Base-by-base conservation (phyloP, 30 jellyfish, hydroid and myxozoan species). In the Pseudorhiza aurosa region DNA sequence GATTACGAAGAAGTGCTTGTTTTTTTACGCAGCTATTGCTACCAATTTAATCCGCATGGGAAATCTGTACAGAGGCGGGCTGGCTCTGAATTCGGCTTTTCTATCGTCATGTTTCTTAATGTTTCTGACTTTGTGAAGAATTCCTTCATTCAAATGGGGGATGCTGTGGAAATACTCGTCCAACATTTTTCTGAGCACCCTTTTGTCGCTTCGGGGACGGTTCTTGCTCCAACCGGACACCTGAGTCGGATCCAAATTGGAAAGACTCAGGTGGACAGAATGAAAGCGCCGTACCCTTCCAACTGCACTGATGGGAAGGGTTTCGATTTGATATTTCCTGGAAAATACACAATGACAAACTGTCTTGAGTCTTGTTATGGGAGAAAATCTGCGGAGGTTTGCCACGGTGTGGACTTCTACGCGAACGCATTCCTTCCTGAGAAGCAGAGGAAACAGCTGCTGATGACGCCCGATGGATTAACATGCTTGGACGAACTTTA, bases 341-440 rank as follows among this genome's bases (percentile, higher is more conserved):
- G 91, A 7, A 28, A 62, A 37, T 80, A 80, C 40, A 80, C 91
- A 28, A 11, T 42, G 4, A 30, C 18, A 0, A 80, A 65, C 25
- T 80, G 91, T 72, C 83, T 62, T 31, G 84, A 80, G 69, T 50
- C 83, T 1, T 80, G 91, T 51, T 46, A 45, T 17, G 75, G 67
- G 7, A 24, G 28, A 3, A 32, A 49, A 18, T 42, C 79, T 0
- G 28, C 84, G 49, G 31, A 51, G 21, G 32, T 25, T 0, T 80
- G 91, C 69, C 25, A n/a, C 9, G 45, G 42, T 18, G 28, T 39
- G 14, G 82, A 58, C 22, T 40, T 46, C 7, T 46, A 47, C 21
- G 58, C 35, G 27, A 49, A 80, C 46, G 37, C 55, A 0, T 68
- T 19, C 53, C 49, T 80, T 17, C 91, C 91, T 9, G 37, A 64